Percentiles rank a stretch among this genome's conserved stretches.
phyloP scores from a whole-genome alignment of 2,797 vertebrate species.

The Muscicapa striata region DNA sequence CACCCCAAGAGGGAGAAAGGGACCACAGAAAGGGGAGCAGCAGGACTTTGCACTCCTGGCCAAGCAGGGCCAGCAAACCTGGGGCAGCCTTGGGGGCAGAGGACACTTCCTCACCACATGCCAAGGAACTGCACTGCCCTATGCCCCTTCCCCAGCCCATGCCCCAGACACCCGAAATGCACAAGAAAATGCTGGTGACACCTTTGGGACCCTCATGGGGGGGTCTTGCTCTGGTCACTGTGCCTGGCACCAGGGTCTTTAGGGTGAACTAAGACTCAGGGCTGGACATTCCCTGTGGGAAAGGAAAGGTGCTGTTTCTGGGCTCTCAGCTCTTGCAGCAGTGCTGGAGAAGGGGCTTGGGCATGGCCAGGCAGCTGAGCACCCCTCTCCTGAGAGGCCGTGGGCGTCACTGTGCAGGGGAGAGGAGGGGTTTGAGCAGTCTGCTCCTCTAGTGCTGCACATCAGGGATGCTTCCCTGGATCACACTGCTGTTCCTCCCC shows the following conservation, averaged over 20 bases:
- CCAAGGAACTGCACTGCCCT: not conserved
- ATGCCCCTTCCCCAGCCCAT: not conserved
- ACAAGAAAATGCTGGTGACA: not conserved
- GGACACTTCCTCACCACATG: not conserved
- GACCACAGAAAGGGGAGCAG: not conserved
- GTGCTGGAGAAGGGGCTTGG: not conserved
- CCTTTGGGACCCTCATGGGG: not conserved
- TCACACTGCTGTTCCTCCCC: not conserved
- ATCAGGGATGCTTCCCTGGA: not conserved
- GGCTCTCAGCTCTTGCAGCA: not conserved
- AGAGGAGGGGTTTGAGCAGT: not conserved
- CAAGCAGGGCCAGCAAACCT: not conserved
- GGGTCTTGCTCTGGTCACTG: fast-evolving
- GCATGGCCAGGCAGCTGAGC: not conserved
- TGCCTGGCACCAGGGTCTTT: not conserved
- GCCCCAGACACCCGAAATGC: not conserved
- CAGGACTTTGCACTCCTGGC: not conserved
- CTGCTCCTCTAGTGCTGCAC: not conserved
- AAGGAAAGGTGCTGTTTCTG: not conserved
- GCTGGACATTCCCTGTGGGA: not conserved
- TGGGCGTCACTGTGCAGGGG: not conserved
- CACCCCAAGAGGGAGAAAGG: not conserved
- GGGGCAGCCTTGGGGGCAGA: fast-evolving
- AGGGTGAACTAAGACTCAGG: not conserved
- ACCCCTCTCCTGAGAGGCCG: not conserved